These are phyloP conservation scores for Trissolcus basalis DNA, from an alignment of 1,140 invertebrate species.

Conservation along the genomic window DNA sequence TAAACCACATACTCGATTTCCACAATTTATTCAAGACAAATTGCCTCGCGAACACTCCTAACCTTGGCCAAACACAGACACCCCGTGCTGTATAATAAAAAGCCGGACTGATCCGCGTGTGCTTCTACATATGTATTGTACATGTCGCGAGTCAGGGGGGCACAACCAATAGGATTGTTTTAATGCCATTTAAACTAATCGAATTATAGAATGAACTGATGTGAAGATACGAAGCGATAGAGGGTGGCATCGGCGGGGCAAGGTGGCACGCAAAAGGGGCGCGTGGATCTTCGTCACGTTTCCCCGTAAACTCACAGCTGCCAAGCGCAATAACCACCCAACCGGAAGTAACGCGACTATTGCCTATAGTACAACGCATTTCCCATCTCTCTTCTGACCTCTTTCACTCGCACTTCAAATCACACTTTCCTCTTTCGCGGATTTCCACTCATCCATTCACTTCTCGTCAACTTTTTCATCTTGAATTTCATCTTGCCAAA, in stretches of 20 bases:
- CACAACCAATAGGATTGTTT: slow-evolving; percentile 74
- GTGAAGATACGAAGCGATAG: slow-evolving; percentile 66
- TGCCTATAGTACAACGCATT: slow-evolving; percentile 68
- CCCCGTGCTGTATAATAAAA: not conserved
- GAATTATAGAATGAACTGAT: slow-evolving; percentile 75
- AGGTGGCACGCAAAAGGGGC: slow-evolving; percentile 60
- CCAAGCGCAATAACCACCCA: slow-evolving; percentile 74
- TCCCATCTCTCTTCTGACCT: slow-evolving; percentile 13
- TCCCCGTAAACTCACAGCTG: slow-evolving; percentile 74
- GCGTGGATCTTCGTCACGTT: slow-evolving; percentile 60
- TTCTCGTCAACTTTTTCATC: slow-evolving; percentile 38
- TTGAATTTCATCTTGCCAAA: slow-evolving; percentile 1
- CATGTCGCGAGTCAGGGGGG: slow-evolving; percentile 58
- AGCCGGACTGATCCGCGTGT: slow-evolving; percentile 28
- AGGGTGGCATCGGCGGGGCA: slow-evolving; percentile 27
- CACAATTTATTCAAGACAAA: slow-evolving; percentile 1
- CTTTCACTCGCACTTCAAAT: slow-evolving; percentile 57
- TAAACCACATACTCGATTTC: not conserved
- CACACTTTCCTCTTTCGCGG: slow-evolving; percentile 17
- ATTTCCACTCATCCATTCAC: slow-evolving; percentile 21
- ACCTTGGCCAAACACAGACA: slow-evolving; percentile 5
- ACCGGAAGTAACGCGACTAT: slow-evolving; percentile 76
- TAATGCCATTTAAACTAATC: slow-evolving; percentile 77
- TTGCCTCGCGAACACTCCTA: slow-evolving; percentile 1
- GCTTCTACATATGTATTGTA: slow-evolving; percentile 38